Conservation (phyloP, 2,113 vertebrate genomes). For the Geothlypis trichas region DNA sequence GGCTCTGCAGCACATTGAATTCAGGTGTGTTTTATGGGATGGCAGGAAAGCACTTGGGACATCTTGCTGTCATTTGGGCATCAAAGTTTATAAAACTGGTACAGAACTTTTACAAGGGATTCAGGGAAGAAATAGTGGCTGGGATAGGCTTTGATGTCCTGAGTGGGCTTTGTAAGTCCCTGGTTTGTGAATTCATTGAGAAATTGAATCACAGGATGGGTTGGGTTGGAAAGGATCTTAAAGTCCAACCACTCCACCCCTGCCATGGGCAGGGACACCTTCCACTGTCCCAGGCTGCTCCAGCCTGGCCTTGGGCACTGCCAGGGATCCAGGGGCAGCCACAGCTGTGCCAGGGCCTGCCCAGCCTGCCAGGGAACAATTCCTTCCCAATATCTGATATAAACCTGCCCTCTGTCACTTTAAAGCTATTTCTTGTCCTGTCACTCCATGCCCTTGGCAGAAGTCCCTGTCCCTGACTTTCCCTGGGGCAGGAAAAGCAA, state of each 20-base stretch:
- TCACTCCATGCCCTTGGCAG: neutral
- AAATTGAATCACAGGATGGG: neutral
- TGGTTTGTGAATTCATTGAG: neutral
- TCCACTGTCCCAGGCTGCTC: neutral
- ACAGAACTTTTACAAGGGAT: neutral
- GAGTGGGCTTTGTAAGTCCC: neutral
- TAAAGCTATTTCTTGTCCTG: neutral
- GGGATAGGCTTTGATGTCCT: neutral
- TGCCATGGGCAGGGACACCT: neutral
- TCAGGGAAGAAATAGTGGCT: neutral
- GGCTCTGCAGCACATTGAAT: neutral
- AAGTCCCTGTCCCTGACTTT: neutral
- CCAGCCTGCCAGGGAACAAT: neutral
- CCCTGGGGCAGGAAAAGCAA: neutral
- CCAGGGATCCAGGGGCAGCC: neutral
- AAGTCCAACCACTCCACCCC: fast-evolving
- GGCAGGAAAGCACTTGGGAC: neutral
- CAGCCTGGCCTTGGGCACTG: neutral
- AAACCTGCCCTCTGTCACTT: neutral
- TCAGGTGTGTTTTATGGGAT: neutral
- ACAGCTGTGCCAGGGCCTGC: neutral
- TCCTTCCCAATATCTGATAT: fast-evolving
- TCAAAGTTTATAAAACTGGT: neutral
- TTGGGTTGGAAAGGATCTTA: fast-evolving
- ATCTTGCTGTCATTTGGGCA: neutral